Conservation (phyloP, 2,797 vertebrate species). For the Clarias laeviceps region DNA sequence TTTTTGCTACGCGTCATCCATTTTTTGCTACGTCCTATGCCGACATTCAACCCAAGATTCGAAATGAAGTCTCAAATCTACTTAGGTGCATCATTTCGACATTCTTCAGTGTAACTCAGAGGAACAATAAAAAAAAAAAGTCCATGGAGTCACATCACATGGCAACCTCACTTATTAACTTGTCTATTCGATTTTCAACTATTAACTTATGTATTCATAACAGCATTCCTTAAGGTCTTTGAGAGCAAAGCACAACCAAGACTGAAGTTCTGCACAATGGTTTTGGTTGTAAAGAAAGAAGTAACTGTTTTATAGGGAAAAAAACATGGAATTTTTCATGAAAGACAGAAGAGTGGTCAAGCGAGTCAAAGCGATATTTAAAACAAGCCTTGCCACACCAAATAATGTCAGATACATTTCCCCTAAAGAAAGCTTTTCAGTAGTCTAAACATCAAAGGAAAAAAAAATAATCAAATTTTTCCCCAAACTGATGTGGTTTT, state of each 20-base stretch:
- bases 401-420: background rate
- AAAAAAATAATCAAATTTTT: background rate
- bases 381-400: background rate
- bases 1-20: too few species aligned
- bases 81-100: slow-evolving; percentile 44
- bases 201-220: background rate
- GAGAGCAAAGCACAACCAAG: background rate
- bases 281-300: background rate
- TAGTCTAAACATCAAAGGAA: background rate
- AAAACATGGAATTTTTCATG: too few species aligned
- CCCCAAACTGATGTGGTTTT: background rate
- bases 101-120: background rate
- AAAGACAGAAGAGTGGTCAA: background rate
- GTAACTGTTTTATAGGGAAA: background rate
- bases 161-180: background rate
- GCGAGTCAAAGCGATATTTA: background rate
- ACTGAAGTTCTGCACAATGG: background rate
- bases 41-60: slow-evolving; percentile 33
- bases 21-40: background rate
- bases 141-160: background rate
- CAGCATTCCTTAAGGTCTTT: background rate
- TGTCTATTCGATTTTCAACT: background rate
- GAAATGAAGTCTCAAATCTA: slow-evolving; percentile 47
- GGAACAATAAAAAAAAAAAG: slow-evolving; percentile 19
- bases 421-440: background rate